Evolutionary conservation across 2,888 invertebrate species (phyloP).

Genomic region (Pomacea canaliculata): DNA sequence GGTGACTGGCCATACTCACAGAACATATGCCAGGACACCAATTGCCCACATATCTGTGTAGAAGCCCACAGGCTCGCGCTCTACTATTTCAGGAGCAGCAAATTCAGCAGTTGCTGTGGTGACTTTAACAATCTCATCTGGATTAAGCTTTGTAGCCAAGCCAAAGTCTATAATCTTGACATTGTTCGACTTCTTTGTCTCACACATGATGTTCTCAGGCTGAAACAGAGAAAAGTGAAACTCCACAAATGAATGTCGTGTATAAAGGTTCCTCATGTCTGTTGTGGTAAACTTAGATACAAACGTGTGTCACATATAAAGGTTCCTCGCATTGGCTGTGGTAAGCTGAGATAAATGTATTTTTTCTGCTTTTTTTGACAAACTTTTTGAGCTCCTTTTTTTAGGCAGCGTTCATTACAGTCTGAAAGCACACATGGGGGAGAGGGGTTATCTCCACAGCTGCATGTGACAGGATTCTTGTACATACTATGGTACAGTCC

Average conservation of each 20-base stretch:
- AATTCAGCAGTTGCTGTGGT: conserved; percentile 99
- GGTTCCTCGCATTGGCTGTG: too few species aligned
- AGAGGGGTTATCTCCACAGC: too few species aligned
- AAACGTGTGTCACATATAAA: too few species aligned
- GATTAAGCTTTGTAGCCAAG: conserved; percentile 96
- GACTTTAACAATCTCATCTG: conserved; percentile 98
- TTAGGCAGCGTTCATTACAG: too few species aligned
- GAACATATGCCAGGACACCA: conserved; percentile 96
- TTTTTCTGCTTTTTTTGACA: too few species aligned
- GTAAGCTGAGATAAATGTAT: too few species aligned
- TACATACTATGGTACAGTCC: too few species aligned
- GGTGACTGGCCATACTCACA: conserved; percentile 78
- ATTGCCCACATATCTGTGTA: conserved; percentile 99
- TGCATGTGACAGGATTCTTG: too few species aligned
- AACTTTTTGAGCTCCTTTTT: too few species aligned
- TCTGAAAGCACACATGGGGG: too few species aligned
- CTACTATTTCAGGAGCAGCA: conserved; percentile 99
- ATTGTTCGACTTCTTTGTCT: conserved; percentile 92
- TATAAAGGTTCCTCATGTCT: neutral
- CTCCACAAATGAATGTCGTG: neutral
- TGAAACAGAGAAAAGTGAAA: conserved; percentile 74
- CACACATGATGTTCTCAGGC: conserved; percentile 99
- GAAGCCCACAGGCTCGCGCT: conserved; percentile 98
- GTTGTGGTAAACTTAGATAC: neutral
- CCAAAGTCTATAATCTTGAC: conserved; percentile 99